Percentiles rank a stretch among this genome's conserved stretches.
These are phyloP conservation scores for Phenganax stokvisi DNA, from an alignment of 92 coral and sea anemone species.

Conservation along the genomic window DNA sequence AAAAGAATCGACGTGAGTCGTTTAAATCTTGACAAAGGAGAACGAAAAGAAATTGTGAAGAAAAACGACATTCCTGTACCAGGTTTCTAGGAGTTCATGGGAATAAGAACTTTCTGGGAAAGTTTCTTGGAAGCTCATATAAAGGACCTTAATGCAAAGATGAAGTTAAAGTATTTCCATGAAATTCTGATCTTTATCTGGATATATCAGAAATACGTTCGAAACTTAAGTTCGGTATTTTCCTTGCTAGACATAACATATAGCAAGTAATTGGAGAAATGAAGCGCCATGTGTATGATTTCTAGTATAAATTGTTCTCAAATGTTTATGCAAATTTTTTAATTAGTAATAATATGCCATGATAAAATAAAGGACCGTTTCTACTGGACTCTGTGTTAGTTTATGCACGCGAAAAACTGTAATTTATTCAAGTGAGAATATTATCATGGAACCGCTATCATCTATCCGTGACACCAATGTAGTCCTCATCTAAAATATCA, in stretches of 20 bases:
- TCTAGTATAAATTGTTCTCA: not conserved
- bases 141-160: not conserved
- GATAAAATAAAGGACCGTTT: not conserved
- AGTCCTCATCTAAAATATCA: constrained; percentile 62
- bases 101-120: not conserved
- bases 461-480: constrained; percentile 68
- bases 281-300: not conserved
- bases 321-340: not conserved
- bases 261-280: not conserved
- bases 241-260: not conserved
- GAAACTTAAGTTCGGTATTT: no score
- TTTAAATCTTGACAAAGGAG: constrained; percentile 62
- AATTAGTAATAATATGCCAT: not conserved
- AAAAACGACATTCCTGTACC: constrained; percentile 61
- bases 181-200: no score
- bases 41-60: constrained; percentile 65
- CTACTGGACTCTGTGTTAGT: not conserved
- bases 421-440: constrained; percentile 35
- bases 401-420: not conserved
- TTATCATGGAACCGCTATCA: constrained; percentile 76
- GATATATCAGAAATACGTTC: no score
- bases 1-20: constrained; percentile 57
- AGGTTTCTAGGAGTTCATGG: not conserved
- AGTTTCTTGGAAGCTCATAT: not conserved
- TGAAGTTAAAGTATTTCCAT: not conserved